Evolutionary conservation across 2,113 vertebrate species (phyloP), one percentile per base, ranked within the genome.

Genomic region (Labeo catla): DNA sequence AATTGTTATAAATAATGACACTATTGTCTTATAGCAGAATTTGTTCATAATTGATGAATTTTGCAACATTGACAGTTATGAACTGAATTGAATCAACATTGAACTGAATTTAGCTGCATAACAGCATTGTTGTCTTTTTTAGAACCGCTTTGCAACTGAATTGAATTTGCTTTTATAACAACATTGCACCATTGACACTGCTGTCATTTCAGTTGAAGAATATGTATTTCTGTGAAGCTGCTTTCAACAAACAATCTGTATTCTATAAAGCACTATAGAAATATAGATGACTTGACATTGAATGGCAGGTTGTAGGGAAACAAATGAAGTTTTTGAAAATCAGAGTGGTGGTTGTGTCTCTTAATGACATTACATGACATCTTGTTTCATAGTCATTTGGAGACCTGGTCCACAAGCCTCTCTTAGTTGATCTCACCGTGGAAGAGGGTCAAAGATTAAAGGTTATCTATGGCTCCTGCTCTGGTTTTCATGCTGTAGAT

Each of bases 371-470:
- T 39, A 5, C 39, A 39, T 61, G 57, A 61, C 21, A 61, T 76
- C 63, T 73, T 70, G 63, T 90, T 65, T 89, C 89, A 0, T 91
- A 99, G 98, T 99, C 98, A 0, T 99, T 99, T 86, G 97, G 98
- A 87, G 98, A 99, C 85, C 86, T 99, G 91, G 94, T 97, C 87
- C 98, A 99, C 94, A 99, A 97, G 91, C 98, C 98, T 65, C 93
- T 98, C 88, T 92, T 99, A 93, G 98, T 99, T 47, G 98, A 99
- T 91, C 95, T 99, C 78, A 99, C 98, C 0, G 98, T 99, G 74
- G 98, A 99, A 91, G 98, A 99, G 84, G 98, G 98, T 49, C 98
- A 99, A 92, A 96, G 98, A 91, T 93, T 99, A 91, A 99, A 99
- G 93, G 98, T 99, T 87, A 99, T 99, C 94, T 99, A 99, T 73